Evolutionary conservation across 2,113 vertebrate species (phyloP), one percentile per base, ranked within the genome.

Genomic region (Catagonus wagneri): DNA sequence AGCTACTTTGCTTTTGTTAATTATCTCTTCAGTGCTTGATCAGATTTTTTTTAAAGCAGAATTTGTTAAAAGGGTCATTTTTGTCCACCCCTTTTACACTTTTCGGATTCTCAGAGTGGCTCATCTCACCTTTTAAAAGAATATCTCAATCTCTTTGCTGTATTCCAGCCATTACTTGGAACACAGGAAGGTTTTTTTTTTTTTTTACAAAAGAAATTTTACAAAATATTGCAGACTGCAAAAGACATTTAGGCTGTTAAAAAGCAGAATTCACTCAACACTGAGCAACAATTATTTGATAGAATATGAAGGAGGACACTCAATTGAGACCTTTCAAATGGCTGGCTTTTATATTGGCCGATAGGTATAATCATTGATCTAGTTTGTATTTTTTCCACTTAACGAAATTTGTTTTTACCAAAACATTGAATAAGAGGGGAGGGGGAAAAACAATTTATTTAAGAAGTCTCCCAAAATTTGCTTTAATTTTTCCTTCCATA

Each of bases 21-120:
- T 97, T 98, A 90, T 83, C 97, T 79, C 50, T 92, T 84, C 93
- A 83, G 52, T 95, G 94, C 85, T 96, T 93, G 60, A 94, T 44
- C 5, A 74, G 65, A 87, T 44, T 76, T 97, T 52, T 52, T 90
- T 96, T 78, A 93, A 95, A 96, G 63, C 79, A 14, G 1, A 79
- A 54, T 92, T 98, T 89, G 22, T 98, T 34, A 94, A 92, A 95
- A 63, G 52, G 81, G 90, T 98, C 89, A 36, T 72, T 86, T 97
- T 95, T 96, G 19, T 94, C 86, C 39, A 76, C 80, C n/a, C 29
- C 20, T 81, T 94, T 97, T 78, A 83, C 36, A 94, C 93, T 95
- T 94, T 97, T 93, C 8, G 61, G 92, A 83, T 92, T 97, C 66
- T 98, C 68, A 68, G 44, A 93, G 76, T 83, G 72, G 63, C 25